These are phyloP conservation scores for Drosophila pandora DNA, from an alignment of 1,140 invertebrate genomes.

Conservation along the genomic window DNA sequence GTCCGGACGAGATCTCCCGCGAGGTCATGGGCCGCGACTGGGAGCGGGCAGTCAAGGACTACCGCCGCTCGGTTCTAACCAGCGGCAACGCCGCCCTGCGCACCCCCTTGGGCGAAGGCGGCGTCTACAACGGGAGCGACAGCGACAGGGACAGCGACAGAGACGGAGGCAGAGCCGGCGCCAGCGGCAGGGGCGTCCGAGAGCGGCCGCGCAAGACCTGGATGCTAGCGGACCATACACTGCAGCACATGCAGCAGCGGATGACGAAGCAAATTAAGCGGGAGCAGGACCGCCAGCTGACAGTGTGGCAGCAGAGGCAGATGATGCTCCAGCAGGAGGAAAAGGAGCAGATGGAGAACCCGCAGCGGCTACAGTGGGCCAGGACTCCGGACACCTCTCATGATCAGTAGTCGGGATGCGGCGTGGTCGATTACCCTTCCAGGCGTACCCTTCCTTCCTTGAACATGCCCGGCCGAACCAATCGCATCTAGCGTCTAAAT, in stretches of 20 bases:
- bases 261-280: background rate
- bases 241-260: background rate
- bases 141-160: background rate
- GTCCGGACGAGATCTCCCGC: conserved; percentile 55
- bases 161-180: too few species aligned
- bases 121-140: too few species aligned
- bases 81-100: background rate
- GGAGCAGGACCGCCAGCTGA: background rate
- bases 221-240: background rate
- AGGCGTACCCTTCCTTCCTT: too few species aligned
- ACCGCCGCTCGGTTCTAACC: background rate
- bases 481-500: background rate
- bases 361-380: background rate
- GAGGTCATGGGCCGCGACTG: conserved; percentile 50
- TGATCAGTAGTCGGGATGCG: background rate
- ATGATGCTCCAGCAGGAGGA: background rate
- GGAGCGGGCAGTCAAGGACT: conserved; percentile 31
- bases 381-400: background rate
- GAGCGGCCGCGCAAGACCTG: background rate
- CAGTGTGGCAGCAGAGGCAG: background rate
- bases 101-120: too few species aligned
- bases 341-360: background rate
- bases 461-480: too few species aligned
- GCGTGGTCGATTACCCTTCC: too few species aligned
- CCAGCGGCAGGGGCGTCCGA: background rate